Evolutionary conservation across 2,797 vertebrate genomes (phyloP), one percentile per base, ranked within the genome.

Genomic region (Melanotaenia pygmaea): DNA sequence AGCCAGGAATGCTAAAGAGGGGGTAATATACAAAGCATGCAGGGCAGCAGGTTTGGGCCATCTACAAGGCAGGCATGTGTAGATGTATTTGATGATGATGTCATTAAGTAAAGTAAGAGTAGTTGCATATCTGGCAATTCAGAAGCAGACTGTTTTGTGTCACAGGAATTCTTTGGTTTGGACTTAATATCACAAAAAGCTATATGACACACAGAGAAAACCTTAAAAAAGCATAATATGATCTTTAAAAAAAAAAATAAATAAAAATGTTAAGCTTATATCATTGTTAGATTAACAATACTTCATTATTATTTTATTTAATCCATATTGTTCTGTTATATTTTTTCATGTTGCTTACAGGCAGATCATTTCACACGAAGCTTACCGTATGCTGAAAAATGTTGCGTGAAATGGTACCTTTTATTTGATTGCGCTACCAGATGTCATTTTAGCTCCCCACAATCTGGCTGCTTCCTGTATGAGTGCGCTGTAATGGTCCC

Each of bases 361-460:
- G 26, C 26, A 26, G 26, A 32, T 59, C 54, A 45, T 57, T 64
- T 40, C 47, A 51, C 34, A 32, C 58, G 10, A 59, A 62, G 68
- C 51, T 47, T 22, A 74, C 43, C 12, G 32, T 45, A 86, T 90
- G 89, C 89, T 92, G 88, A 90, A 93, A 30, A 84, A 76, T 90
- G 93, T 93, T 93, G 80, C 56, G 87, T 78, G 78, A 91, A 90
- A 86, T 82, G 80, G 84, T 73, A 82, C 79, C 84, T 26, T 93
- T 89, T 86, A 90, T 92, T 91, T 92, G 93, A 95, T 95, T 82
- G 90, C 64, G 74, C 81, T 86, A 93, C 90, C 94, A 95, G 94
- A 95, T 95, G 93, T 94, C 91, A 91, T 92, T 88, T 90, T 81
- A 92, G 92, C 91, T 93, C 84, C 86, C 92, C 92, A 88, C 92